Percentiles rank a stretch among this genome's conserved stretches.
Evolutionary conservation across 2,888 invertebrate species (phyloP).

Genomic region (Nomada ferruginata): DNA sequence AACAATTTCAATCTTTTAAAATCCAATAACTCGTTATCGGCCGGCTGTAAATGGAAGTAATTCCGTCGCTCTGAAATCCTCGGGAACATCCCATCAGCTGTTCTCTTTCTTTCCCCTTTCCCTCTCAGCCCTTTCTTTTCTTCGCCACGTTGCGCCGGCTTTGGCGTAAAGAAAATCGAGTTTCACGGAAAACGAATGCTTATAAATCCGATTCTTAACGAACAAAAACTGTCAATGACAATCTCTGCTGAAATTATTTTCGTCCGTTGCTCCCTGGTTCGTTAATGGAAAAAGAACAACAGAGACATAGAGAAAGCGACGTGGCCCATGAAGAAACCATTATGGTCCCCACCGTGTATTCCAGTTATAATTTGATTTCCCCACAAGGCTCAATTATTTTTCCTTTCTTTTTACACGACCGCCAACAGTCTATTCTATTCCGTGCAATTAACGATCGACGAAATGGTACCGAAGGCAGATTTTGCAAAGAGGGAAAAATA

Average conservation of each 20-base stretch:
- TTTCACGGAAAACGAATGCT: constrained; percentile 69
- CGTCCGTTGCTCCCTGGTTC: constrained; percentile 48
- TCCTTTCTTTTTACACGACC: background rate
- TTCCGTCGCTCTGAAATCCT: constrained; percentile 67
- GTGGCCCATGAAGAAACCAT: constrained; percentile 14
- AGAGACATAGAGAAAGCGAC: background rate
- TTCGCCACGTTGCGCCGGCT: constrained; percentile 14
- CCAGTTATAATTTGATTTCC: constrained; percentile 56
- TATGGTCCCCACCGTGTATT: constrained; percentile 2
- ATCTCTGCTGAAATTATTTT: constrained; percentile 67
- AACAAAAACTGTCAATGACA: constrained; percentile 70
- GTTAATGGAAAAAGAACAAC: constrained; percentile 53
- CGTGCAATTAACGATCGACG: constrained; percentile 12
- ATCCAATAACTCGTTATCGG: constrained; percentile 73
- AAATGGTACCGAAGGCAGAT: background rate
- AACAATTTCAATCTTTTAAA: constrained; percentile 71
- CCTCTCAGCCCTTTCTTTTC: constrained; percentile 29
- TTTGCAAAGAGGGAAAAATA: too few relatives aligned
- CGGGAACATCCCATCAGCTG: constrained; percentile 53
- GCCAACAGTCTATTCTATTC: constrained; percentile 2
- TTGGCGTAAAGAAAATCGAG: constrained; percentile 69
- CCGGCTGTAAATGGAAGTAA: constrained; percentile 69
- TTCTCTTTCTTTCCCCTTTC: constrained; percentile 16
- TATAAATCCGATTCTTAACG: constrained; percentile 70
- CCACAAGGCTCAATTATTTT: constrained; percentile 49